These are phyloP conservation scores for Imbricaverruca yamaguchii DNA, from an alignment of 2,888 invertebrate genomes.

Conservation along the genomic window DNA sequence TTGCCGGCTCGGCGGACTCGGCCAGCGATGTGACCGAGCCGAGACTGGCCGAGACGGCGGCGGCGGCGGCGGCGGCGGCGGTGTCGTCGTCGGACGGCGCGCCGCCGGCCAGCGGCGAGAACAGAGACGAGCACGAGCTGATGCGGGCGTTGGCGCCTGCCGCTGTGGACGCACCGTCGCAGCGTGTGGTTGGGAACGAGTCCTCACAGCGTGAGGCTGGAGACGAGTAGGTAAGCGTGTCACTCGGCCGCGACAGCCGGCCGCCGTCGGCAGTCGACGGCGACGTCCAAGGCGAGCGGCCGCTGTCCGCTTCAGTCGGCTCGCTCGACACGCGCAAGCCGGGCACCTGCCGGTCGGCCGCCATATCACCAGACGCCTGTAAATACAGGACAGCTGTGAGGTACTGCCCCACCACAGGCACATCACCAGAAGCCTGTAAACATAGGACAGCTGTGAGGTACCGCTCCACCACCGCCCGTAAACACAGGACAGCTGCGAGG, in stretches of 20 bases:
- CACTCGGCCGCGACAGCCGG: not conserved
- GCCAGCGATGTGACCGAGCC: not conserved
- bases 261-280: not conserved
- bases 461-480: no score
- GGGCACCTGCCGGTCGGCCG: not conserved
- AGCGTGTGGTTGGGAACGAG: no score
- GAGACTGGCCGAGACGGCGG: not conserved
- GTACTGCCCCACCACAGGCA: no score
- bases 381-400: no score
- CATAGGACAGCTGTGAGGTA: no score
- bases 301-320: not conserved
- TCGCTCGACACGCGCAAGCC: not conserved
- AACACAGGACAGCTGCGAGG: no score
- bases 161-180: not conserved
- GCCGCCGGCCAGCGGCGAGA: not conserved
- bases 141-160: not conserved
- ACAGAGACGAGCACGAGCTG: conserved; percentile 10
- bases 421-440: no score
- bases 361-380: not conserved
- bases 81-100: no score
- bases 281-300: not conserved
- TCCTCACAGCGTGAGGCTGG: not conserved
- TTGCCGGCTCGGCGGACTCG: not conserved
- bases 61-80: not conserved
- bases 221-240: not conserved